These are phyloP conservation scores for Spilosoma lubricipeda DNA, from an alignment of 2,888 invertebrate species.

Conservation along the genomic window DNA sequence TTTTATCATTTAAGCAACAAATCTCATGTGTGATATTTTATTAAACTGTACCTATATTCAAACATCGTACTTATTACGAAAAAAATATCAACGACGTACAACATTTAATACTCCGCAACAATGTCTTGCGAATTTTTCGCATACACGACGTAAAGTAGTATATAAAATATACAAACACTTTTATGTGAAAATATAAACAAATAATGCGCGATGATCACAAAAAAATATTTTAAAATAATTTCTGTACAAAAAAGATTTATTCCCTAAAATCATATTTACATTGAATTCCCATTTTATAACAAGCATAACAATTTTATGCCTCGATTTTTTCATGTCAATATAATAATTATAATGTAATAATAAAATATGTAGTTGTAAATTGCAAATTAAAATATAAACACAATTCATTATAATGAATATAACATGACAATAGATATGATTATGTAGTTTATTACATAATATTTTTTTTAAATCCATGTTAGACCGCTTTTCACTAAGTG, in stretches of 20 bases:
- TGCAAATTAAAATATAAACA: neutral
- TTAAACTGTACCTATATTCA: constrained; percentile 1
- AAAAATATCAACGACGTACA: neutral
- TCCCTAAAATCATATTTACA: neutral
- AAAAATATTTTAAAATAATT: constrained; percentile 16
- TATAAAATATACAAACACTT: neutral
- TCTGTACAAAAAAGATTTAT: neutral
- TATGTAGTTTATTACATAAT: neutral
- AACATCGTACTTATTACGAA: neutral
- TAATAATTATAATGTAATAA: too few relatives aligned
- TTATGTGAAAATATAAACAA: neutral
- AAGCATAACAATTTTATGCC: neutral
- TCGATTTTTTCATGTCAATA: neutral
- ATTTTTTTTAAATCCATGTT: neutral
- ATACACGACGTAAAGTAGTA: neutral
- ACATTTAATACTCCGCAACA: neutral
- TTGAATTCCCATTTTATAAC: neutral
- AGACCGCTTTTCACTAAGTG: neutral
- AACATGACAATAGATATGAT: constrained; percentile 9
- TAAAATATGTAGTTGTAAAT: constrained; percentile 2
- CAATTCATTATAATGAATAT: constrained; percentile 18
- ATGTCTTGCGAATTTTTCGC: neutral
- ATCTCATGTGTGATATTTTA: constrained; percentile 43
- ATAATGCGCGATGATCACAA: constrained; percentile 9
- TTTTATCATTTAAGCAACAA: constrained; percentile 62